Evolutionary conservation across 2,888 invertebrate species (phyloP).

Genomic region (Drosophila mayaguana): DNA sequence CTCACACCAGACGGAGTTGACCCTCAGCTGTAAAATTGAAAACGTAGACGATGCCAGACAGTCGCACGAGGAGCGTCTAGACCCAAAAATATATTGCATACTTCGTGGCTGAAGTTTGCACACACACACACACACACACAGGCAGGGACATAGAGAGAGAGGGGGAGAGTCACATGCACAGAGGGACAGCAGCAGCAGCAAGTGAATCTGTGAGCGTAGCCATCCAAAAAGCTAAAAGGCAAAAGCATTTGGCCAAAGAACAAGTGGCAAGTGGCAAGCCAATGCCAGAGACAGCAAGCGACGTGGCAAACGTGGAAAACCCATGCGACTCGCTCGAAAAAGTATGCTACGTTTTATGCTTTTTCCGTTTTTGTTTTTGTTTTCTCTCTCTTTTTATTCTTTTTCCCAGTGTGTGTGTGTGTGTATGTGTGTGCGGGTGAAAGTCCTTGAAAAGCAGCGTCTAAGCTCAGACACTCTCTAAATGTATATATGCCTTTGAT

Average conservation of each 20-base stretch:
- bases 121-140: constrained; percentile 43
- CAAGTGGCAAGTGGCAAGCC: constrained; percentile 59
- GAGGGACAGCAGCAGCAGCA: constrained; percentile 14
- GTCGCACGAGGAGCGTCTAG: constrained; percentile 60
- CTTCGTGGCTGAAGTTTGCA: constrained; percentile 70
- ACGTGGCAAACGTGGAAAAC: constrained; percentile 55
- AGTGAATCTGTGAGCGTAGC: constrained; percentile 27
- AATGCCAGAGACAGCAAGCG: constrained; percentile 49
- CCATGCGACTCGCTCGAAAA: constrained; percentile 70
- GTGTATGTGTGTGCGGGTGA: constrained; percentile 52
- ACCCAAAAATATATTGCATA: constrained; percentile 79
- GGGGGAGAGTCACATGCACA: constrained; percentile 4
- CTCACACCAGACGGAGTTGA: constrained; percentile 44
- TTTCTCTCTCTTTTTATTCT: constrained; percentile 20
- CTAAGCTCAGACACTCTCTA: constrained; percentile 57
- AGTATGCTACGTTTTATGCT: constrained; percentile 68
- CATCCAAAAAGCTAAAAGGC: constrained; percentile 57
- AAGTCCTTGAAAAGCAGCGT: constrained; percentile 71
- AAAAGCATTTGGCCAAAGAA: constrained; percentile 64
- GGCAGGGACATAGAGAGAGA: not conserved
- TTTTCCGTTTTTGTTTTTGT: constrained; percentile 40
- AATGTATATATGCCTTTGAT: constrained; percentile 6
- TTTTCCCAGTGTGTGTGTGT: not conserved
- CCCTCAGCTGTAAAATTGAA: constrained; percentile 56
- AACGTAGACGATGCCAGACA: constrained; percentile 60